Conservation (phyloP, 35 echinoderm and acorn worm species). For the Lytechinus pictus region DNA sequence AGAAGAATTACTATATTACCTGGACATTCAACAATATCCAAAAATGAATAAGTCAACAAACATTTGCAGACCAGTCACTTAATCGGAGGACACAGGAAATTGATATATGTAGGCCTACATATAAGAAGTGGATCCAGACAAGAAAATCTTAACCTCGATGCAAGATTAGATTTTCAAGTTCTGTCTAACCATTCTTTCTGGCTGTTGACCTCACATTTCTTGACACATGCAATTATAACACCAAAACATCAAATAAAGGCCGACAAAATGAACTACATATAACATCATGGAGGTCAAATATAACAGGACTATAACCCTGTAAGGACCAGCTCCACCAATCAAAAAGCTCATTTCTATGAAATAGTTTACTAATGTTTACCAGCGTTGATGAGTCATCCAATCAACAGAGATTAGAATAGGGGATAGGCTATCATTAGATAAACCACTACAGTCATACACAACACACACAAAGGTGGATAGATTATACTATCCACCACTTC, state of each 20-base stretch:
- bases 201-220: neutral
- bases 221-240: neutral
- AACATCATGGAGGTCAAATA: neutral
- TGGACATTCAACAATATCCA: too few species aligned
- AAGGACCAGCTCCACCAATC: neutral
- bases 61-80: neutral
- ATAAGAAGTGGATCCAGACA: neutral
- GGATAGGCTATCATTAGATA: conserved; percentile 12
- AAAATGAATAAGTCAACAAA: neutral
- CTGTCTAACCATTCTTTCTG: neutral
- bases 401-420: neutral
- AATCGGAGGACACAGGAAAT: neutral
- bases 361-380: conserved; percentile 12
- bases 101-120: neutral
- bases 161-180: neutral
- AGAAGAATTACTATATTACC: neutral
- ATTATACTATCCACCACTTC: neutral
- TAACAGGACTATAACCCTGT: neutral
- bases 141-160: neutral
- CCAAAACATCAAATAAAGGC: neutral
- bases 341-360: neutral
- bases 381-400: neutral
- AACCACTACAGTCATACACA: neutral
- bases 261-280: neutral
- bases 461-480: neutral